These are phyloP conservation scores for Chaenodraco wilsoni DNA, from an alignment of 2,797 vertebrate genomes.

Conservation along the genomic window DNA sequence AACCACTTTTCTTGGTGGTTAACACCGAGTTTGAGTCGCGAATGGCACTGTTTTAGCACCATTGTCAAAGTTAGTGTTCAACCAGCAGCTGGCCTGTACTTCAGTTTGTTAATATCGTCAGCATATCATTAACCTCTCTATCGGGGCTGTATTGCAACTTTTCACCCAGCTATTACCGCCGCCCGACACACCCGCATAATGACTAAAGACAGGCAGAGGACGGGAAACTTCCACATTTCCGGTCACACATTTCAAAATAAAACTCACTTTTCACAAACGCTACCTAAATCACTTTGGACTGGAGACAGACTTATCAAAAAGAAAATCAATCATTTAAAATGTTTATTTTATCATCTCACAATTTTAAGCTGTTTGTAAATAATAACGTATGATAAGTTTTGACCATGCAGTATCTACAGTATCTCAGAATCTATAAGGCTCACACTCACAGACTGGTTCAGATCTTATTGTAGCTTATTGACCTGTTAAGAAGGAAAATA, in stretches of 20 bases:
- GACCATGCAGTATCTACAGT: not conserved
- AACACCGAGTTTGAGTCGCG: constrained; percentile 2
- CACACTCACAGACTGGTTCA: not conserved
- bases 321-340: not conserved
- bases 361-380: not conserved
- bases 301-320: no score
- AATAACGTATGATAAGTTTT: not conserved
- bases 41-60: constrained; percentile 32
- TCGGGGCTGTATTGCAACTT: not conserved
- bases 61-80: constrained; percentile 8
- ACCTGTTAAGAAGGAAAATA: not conserved
- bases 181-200: not conserved
- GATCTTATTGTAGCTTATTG: not conserved
- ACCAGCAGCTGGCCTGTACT: not conserved
- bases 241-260: constrained; percentile 46
- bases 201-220: not conserved
- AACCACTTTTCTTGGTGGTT: constrained; percentile 4
- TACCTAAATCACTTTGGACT: not conserved
- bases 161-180: not conserved
- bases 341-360: not conserved
- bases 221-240: constrained; percentile 2
- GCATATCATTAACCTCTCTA: not conserved
- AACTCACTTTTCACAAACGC: not conserved
- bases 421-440: not conserved
- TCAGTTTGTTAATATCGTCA: not conserved